phyloP scores from a whole-genome alignment of 1,140 invertebrate genomes.

The Plectus sambesii region DNA sequence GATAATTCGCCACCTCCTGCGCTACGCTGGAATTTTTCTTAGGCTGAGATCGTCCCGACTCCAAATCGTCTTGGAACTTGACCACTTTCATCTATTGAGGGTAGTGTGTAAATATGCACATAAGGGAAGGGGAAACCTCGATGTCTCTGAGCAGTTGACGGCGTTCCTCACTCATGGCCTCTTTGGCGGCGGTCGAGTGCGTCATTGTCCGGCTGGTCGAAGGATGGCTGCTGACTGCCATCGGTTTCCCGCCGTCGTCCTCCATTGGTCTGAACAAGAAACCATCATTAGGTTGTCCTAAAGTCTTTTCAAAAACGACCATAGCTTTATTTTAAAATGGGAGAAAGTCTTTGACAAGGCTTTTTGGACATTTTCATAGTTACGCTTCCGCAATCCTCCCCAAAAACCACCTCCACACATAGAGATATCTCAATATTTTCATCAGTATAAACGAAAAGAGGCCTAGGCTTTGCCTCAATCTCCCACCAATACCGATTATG shows the following conservation, averaged over 20 bases:
- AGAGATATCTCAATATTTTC: no score
- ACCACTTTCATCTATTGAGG: conserved; percentile 35
- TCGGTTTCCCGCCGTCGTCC: not conserved
- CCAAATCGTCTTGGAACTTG: conserved; percentile 39
- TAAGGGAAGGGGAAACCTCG: conserved; percentile 23
- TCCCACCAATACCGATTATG: no score
- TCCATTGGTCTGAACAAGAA: not conserved
- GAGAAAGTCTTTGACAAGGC: not conserved
- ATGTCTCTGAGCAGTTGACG: conserved; percentile 37
- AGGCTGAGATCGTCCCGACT: conserved; percentile 5
- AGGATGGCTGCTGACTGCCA: not conserved
- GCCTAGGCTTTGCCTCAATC: no score
- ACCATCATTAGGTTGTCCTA: conserved; percentile 14
- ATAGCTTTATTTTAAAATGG: conserved; percentile 8
- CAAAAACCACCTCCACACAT: no score
- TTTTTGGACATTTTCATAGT: conserved; percentile 14
- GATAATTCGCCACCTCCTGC: not conserved
- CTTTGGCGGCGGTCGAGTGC: conserved; percentile 24
- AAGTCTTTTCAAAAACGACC: conserved; percentile 9
- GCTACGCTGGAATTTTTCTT: not conserved
- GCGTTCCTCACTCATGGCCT: conserved; percentile 19
- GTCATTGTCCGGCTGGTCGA: not conserved
- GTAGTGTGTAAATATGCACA: conserved; percentile 7
- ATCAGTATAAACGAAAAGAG: no score
- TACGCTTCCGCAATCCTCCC: no score